Evolutionary conservation across 2,113 vertebrate species (phyloP).

Genomic region (Podiceps cristatus): DNA sequence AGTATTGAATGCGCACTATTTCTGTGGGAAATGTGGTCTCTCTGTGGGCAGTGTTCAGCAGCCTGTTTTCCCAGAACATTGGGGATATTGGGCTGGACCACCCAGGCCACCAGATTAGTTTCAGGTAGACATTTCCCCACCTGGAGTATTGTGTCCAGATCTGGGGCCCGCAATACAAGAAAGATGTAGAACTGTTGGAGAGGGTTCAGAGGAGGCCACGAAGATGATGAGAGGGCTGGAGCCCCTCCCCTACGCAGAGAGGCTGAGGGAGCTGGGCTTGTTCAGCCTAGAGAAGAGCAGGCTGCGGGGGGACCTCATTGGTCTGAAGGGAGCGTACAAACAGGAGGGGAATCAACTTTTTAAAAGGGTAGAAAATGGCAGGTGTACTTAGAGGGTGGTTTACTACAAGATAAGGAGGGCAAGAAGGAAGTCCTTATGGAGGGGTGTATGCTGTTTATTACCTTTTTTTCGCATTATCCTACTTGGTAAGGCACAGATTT

Average conservation of each 20-base stretch:
- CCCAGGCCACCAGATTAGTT: not conserved
- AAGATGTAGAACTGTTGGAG: no score
- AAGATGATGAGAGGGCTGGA: no score
- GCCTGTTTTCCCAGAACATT: not conserved
- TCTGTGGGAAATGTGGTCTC: not conserved
- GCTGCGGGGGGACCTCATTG: no score
- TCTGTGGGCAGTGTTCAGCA: not conserved
- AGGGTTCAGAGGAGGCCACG: no score
- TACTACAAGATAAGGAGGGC: not conserved
- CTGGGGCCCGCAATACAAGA: no score
- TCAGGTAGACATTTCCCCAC: not conserved
- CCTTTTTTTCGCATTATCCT: not conserved
- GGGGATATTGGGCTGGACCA: not conserved
- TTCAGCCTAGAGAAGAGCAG: no score
- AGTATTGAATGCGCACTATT: accelerated
- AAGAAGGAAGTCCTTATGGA: not conserved
- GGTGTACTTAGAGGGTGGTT: not conserved
- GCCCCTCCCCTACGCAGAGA: no score
- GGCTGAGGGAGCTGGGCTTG: no score
- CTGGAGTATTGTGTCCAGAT: no score
- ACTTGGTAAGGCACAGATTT: not conserved
- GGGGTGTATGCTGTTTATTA: not conserved
- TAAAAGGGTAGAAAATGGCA: no score
- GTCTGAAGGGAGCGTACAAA: no score
- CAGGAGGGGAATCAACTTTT: no score